Evolutionary conservation across 2,888 invertebrate genomes (phyloP).

Genomic region (Apamea sordens): DNA sequence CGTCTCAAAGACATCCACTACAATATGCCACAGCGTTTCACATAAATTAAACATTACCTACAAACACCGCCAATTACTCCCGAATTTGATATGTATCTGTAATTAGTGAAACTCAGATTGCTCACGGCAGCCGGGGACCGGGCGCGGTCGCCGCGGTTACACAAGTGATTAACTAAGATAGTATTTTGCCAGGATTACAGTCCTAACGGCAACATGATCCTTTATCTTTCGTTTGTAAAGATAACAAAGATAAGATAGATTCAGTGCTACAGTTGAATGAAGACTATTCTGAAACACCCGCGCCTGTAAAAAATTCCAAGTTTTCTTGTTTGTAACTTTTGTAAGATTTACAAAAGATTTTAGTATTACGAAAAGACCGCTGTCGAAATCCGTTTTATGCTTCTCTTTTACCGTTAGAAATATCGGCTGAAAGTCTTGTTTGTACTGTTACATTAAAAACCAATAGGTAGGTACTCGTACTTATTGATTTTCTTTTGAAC

Average conservation of each 20-base stretch:
- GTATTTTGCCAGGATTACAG: conserved; percentile 1
- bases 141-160: not conserved
- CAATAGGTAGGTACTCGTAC: too few species aligned
- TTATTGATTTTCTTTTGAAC: not conserved
- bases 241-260: conserved; percentile 8
- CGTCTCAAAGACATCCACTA: not conserved
- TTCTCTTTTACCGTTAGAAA: not conserved
- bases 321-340: not conserved
- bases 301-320: not conserved
- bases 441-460: not conserved
- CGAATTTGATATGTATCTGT: conserved; percentile 32
- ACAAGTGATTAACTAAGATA: conserved; percentile 22
- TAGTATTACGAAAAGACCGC: not conserved
- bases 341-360: not conserved
- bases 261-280: not conserved
- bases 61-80: not conserved
- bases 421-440: not conserved
- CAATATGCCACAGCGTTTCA: not conserved
- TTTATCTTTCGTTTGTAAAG: conserved; percentile 20
- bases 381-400: not conserved
- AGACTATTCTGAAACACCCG: not conserved
- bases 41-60: not conserved
- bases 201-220: conserved; percentile 9
- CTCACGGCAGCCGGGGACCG: not conserved
- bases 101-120: not conserved